Conservation (phyloP, 2,888 invertebrate species). For the Amorpha juglandis region DNA sequence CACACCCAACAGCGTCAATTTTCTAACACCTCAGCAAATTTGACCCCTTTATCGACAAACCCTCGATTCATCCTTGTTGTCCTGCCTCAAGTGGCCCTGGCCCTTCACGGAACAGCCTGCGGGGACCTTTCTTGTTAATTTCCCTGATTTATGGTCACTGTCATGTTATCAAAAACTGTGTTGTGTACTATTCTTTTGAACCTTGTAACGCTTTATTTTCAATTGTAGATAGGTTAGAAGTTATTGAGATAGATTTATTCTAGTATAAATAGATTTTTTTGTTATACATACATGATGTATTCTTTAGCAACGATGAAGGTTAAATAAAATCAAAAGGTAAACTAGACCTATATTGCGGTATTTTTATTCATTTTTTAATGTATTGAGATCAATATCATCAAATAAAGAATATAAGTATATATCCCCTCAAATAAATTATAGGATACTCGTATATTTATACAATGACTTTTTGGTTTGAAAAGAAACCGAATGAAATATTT, state of each 20-base stretch:
- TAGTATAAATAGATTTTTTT: no score
- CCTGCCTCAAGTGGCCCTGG: constrained; percentile 29
- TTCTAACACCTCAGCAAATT: neutral
- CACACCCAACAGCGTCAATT: neutral
- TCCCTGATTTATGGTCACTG: constrained; percentile 44
- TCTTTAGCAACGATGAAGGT: no score
- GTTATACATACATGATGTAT: no score
- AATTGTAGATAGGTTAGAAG: neutral
- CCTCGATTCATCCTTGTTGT: neutral
- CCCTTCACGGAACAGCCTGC: constrained; percentile 38
- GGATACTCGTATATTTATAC: no score
- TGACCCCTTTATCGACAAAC: neutral
- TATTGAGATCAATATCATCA: no score
- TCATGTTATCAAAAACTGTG: constrained; percentile 29
- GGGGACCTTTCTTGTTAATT: constrained; percentile 41
- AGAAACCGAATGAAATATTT: no score
- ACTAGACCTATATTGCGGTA: no score
- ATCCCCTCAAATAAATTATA: no score
- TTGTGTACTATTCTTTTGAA: neutral
- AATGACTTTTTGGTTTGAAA: no score
- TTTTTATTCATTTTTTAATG: no score
- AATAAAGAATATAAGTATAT: no score
- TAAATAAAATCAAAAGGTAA: no score
- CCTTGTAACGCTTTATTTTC: neutral
- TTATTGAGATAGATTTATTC: neutral